A percentile compares a stretch with the other conserved stretches of the same genome.
Evolutionary conservation across 2,113 vertebrate genomes (phyloP).

Genomic region (Willisornis vidua): DNA sequence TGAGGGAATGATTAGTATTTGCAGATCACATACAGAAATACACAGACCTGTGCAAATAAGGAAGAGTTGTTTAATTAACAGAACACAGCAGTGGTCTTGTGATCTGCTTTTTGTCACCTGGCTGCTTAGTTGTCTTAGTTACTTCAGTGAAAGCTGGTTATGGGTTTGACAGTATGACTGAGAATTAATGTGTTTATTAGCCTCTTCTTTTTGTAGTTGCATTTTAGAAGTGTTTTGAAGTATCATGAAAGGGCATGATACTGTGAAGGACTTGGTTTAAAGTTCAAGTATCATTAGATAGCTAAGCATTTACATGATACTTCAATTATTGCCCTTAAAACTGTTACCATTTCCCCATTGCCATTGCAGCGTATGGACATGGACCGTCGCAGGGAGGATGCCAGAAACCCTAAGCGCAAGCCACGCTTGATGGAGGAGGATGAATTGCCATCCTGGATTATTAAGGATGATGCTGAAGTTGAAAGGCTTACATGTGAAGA

Average conservation of each 20-base stretch:
- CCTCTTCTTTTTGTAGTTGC: not conserved
- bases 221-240: not conserved
- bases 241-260: not conserved
- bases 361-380: conserved; percentile 91
- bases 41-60: not conserved
- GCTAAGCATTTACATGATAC: not conserved
- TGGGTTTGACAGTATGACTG: not conserved
- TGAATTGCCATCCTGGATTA: conserved; percentile 95
- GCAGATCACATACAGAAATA: not conserved
- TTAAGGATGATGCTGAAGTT: conserved; percentile 97
- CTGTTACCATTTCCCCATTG: not conserved
- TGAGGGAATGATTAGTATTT: not conserved
- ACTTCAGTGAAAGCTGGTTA: not conserved
- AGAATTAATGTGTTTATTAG: not conserved
- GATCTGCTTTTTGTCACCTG: not conserved
- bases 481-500: conserved; percentile 95
- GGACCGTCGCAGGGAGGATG: conserved; percentile 93
- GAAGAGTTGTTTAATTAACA: not conserved
- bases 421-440: conserved; percentile 97
- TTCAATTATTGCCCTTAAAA: not conserved
- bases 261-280: not conserved
- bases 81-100: not conserved
- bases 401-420: conserved; percentile 92
- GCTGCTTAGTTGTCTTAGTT: not conserved
- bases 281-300: not conserved